phyloP scores from a whole-genome alignment of 2,888 invertebrate species.

The Sarcophaga carnaria region DNA sequence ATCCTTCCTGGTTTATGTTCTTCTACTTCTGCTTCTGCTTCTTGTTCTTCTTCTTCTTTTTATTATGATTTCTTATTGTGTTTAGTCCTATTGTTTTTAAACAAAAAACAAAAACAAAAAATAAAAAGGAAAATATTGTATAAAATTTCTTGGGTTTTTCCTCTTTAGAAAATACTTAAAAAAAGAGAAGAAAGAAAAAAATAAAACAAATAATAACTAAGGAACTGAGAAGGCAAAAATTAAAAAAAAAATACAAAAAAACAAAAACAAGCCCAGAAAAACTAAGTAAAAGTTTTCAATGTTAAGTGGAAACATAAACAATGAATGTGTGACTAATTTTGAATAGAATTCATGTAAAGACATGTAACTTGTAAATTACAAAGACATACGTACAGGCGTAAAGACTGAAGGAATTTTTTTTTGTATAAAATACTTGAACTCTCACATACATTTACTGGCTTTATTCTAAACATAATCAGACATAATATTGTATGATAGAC shows the following conservation, averaged over 20 bases:
- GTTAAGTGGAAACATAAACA: slow-evolving; percentile 64
- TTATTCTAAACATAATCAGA: background rate
- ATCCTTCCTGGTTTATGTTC: slow-evolving; percentile 58
- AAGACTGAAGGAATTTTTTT: background rate
- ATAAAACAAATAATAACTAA: background rate
- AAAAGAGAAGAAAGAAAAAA: background rate
- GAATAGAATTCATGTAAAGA: slow-evolving; percentile 14
- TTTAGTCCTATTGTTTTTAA: slow-evolving; percentile 17
- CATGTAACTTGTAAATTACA: slow-evolving; percentile 17
- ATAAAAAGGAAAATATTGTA: background rate
- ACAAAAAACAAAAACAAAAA: slow-evolving; percentile 28
- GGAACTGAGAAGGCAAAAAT: background rate
- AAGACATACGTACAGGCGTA: background rate
- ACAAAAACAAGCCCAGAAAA: background rate
- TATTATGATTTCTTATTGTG: slow-evolving; percentile 38
- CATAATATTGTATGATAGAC: background rate
- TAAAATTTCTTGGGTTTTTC: background rate
- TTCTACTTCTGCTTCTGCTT: background rate
- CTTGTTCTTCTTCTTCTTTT: background rate
- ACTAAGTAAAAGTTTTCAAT: slow-evolving; percentile 51
- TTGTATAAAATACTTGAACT: background rate
- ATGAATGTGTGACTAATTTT: slow-evolving; percentile 55
- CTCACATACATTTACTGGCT: background rate
- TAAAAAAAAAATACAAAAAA: background rate
- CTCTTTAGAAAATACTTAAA: background rate